Base-by-base conservation (phyloP, 1,140 invertebrate genomes). In the Penaeus chinensis region DNA sequence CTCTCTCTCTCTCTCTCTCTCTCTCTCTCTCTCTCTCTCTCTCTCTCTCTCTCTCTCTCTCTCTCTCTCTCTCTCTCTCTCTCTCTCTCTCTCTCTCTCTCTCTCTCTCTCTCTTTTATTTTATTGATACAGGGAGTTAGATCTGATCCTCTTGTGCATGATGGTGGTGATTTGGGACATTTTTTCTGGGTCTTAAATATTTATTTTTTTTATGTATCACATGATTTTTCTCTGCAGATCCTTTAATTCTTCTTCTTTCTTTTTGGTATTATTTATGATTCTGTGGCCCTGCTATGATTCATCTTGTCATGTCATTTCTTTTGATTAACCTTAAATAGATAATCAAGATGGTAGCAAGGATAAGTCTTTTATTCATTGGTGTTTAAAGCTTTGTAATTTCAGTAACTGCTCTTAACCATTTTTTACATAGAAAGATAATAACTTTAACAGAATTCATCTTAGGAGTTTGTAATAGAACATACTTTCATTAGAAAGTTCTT, bases 81-180 rank as follows among this genome's bases (percentile, higher is more conserved):
- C 63, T 65, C 63, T 65, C 63, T 65, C 63, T 65, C 63, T 65
- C 63, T 65, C 63, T 65, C 63, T 65, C 63, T 65, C 63, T 65
- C 65, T 69, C 19, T 20, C 19, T 69, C 65, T 69, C 19, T 20
- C 19, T 69, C 65, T 20, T 27, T 20, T 27, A 16, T 32, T 69
- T 13, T 69, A 27, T 32, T 24, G 5, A 74, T 74, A 22, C n/a
- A 32, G 69, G 47, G 47, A 54, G 47, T 54, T 8, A 54, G 8
- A 13, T 54, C 13, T 54, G 47, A 5, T 8, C 47, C 47, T 54
- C 8, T 11, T 54, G 47, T 54, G 47, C 47, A 54, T 54, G 47
- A 54, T 54, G 47, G 13, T 5, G 47, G 3, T 54, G 47, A 54
- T 54, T 54, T 54, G 47, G 47, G 47, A 54, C 13, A 54, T 5